These are phyloP conservation scores for Psettodes erumei DNA, from an alignment of 2,113 vertebrate genomes.

Conservation along the genomic window DNA sequence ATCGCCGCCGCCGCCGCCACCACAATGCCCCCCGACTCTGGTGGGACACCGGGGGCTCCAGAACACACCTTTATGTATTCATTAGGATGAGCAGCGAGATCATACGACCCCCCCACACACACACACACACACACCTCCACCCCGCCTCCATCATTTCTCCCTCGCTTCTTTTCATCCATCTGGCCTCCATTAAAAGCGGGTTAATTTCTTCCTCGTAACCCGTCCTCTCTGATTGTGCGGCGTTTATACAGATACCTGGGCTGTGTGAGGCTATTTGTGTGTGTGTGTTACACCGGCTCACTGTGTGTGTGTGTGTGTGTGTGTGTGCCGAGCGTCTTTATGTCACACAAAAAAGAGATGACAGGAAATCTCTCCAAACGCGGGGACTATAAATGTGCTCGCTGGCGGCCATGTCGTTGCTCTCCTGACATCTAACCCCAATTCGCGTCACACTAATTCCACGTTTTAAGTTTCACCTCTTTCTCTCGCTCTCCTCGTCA, in stretches of 20 bases:
- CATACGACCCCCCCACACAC: conserved; percentile 39
- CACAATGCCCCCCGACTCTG: conserved; percentile 90
- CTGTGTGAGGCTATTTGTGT: no score
- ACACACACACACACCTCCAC: no score
- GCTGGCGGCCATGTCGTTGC: conserved; percentile 42
- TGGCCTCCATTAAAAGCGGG: conserved; percentile 54
- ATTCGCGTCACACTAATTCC: conserved; percentile 56
- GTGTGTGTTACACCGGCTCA: no score
- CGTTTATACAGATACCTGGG: not conserved
- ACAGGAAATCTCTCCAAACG: conserved; percentile 26
- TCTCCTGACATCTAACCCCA: conserved; percentile 56
- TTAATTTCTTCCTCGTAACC: conserved; percentile 56
- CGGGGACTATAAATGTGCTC: conserved; percentile 6
- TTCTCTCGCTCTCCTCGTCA: conserved; percentile 11
- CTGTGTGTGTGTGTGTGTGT: not conserved
- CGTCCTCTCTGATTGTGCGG: conserved; percentile 18
- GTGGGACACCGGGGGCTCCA: conserved; percentile 88
- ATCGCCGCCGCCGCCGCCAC: conserved; percentile 86
- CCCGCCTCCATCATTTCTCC: conserved; percentile 16
- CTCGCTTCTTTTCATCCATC: conserved; percentile 41
- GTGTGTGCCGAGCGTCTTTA: conserved; percentile 1
- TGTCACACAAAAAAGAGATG: conserved; percentile 31
- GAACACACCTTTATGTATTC: conserved; percentile 92
- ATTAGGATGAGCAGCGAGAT: conserved; percentile 65
- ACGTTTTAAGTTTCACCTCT: conserved; percentile 60